Percentiles rank a stretch among this genome's conserved stretches.
phyloP scores from a whole-genome alignment of 2,888 invertebrate genomes.

The Neocrepidodera transversa region DNA sequence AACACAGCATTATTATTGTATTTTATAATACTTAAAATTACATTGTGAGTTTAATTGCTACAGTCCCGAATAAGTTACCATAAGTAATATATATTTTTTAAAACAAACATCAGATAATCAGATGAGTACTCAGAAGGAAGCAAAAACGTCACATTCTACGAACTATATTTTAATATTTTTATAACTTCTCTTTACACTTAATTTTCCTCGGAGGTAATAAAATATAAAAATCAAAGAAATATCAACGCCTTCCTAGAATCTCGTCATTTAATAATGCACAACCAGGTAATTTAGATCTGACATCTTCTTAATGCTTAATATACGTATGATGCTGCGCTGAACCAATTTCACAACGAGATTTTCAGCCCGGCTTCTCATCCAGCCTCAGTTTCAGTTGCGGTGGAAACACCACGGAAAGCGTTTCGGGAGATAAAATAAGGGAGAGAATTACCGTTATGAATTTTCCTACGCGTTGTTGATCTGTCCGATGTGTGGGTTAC shows the following conservation, averaged over 20 bases:
- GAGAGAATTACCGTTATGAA: not conserved
- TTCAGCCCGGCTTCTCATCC: slow-evolving; percentile 24
- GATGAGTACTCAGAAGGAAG: too few relatives aligned
- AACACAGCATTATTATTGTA: too few relatives aligned
- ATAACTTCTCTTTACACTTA: too few relatives aligned
- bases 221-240: too few relatives aligned
- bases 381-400: slow-evolving; percentile 29
- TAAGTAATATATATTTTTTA: too few relatives aligned
- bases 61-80: too few relatives aligned
- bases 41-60: too few relatives aligned
- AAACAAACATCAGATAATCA: too few relatives aligned
- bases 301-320: slow-evolving; percentile 28
- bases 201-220: too few relatives aligned
- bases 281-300: slow-evolving; percentile 31
- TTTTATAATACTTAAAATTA: too few relatives aligned
- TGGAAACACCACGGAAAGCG: slow-evolving; percentile 20
- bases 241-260: not conserved
- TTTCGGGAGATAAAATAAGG: slow-evolving; percentile 9
- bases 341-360: slow-evolving; percentile 30
- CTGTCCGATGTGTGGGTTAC: slow-evolving; percentile 15
- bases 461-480: slow-evolving; percentile 5
- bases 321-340: slow-evolving; percentile 36
- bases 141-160: too few relatives aligned
- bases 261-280: slow-evolving; percentile 23
- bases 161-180: too few relatives aligned